phyloP scores from a whole-genome alignment of 2,888 invertebrate species.

The Meliscaeva auricollis region DNA sequence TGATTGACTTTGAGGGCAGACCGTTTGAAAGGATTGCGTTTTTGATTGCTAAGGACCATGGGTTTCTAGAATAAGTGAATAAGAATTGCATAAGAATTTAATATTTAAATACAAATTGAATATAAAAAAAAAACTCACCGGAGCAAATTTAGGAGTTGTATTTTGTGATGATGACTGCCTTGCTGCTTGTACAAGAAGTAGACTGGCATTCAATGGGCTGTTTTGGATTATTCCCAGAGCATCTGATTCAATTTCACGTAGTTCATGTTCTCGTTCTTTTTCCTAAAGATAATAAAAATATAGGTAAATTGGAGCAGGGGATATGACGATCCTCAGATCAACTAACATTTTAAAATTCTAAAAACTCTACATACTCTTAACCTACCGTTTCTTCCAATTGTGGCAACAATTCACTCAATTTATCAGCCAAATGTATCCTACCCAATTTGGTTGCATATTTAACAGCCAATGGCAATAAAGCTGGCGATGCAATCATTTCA shows the following conservation, averaged over 20 bases:
- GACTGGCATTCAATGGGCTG: slow-evolving; percentile 77
- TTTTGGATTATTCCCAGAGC: slow-evolving; percentile 78
- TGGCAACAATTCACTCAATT: slow-evolving; percentile 87
- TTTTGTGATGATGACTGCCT: slow-evolving; percentile 29
- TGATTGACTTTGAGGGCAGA: slow-evolving; percentile 83
- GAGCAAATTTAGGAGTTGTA: slow-evolving; percentile 76
- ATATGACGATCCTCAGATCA: too few species aligned
- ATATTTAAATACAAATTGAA: background rate
- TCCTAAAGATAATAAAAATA: slow-evolving; percentile 63
- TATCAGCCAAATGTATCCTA: slow-evolving; percentile 91
- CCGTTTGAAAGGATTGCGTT: slow-evolving; percentile 86
- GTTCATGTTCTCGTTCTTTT: slow-evolving; percentile 79
- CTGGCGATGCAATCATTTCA: slow-evolving; percentile 91
- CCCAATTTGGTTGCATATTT: slow-evolving; percentile 94
- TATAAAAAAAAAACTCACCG: slow-evolving; percentile 69
- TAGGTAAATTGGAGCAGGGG: too few species aligned
- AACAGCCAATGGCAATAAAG: slow-evolving; percentile 92
- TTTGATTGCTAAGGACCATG: slow-evolving; percentile 81
- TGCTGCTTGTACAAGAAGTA: slow-evolving; percentile 57
- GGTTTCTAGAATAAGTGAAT: slow-evolving; percentile 77
- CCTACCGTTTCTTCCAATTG: slow-evolving; percentile 81
- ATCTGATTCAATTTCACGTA: slow-evolving; percentile 79
- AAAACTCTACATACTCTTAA: background rate
- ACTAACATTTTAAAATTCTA: background rate
- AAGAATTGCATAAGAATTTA: background rate